These are phyloP conservation scores for Pangasianodon hypophthalmus DNA, from an alignment of 2,113 vertebrate genomes.

Conservation along the genomic window DNA sequence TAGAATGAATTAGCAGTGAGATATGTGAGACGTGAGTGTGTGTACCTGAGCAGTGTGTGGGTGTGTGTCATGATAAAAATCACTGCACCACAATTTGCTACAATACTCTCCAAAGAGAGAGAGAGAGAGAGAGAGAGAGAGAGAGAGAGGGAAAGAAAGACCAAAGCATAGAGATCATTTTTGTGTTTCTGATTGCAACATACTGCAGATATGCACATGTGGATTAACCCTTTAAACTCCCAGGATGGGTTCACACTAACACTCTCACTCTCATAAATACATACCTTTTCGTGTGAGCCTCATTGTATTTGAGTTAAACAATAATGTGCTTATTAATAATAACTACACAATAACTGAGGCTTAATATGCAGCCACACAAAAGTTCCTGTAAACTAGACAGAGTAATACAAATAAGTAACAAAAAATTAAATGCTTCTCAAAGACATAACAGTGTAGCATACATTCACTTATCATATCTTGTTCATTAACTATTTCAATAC, in stretches of 20 bases:
- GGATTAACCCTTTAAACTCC: neutral
- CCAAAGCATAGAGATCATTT: neutral
- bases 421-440: neutral
- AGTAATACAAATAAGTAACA: neutral
- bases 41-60: neutral
- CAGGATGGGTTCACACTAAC: too few species aligned
- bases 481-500: neutral
- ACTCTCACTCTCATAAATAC: neutral
- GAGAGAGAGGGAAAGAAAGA: neutral
- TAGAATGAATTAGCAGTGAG: conserved; percentile 47
- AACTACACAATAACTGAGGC: neutral
- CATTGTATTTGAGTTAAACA: neutral
- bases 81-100: neutral
- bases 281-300: neutral
- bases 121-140: neutral
- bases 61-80: conserved; percentile 27
- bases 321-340: neutral
- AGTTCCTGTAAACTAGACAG: neutral
- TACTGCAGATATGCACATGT: neutral
- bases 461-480: neutral
- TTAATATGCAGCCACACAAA: neutral
- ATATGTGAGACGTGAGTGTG: conserved; percentile 20
- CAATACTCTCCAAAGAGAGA: neutral
- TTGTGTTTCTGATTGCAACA: neutral
- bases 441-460: neutral